A percentile compares a stretch with the other conserved stretches of the same genome.
These are phyloP conservation scores for Parazoanthus darwini DNA, from an alignment of 92 coral and sea anemone genomes.

Conservation along the genomic window DNA sequence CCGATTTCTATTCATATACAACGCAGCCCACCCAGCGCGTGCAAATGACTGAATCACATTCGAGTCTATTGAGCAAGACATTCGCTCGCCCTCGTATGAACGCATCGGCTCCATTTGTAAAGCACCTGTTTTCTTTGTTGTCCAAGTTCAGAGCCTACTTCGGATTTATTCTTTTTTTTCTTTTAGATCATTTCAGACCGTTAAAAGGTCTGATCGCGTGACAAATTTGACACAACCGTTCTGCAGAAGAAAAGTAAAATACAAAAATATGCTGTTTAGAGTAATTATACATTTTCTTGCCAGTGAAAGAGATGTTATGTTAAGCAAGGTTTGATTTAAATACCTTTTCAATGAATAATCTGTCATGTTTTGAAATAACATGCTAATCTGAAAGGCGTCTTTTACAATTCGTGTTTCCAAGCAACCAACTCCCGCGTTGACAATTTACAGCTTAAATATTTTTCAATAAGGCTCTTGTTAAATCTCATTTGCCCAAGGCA, in stretches of 20 bases:
- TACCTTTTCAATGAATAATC: background rate
- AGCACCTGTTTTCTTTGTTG: background rate
- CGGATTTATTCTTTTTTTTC: background rate
- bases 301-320: background rate
- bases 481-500: background rate
- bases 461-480: background rate
- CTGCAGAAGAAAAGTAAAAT: background rate
- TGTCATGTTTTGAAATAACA: background rate
- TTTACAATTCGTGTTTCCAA: background rate
- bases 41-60: too few relatives aligned
- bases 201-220: too few relatives aligned
- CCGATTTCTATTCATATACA: background rate
- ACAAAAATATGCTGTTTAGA: background rate
- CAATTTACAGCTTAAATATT: constrained; percentile 2
- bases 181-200: too few relatives aligned
- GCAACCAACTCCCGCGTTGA: background rate
- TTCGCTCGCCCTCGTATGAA: background rate
- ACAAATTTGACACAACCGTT: background rate
- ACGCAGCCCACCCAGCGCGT: background rate
- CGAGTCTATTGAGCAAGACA: background rate
- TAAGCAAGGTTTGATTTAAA: background rate
- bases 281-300: background rate
- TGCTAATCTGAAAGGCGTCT: background rate
- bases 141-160: background rate
- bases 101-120: too few relatives aligned